Evolutionary conservation across 2,888 invertebrate genomes (phyloP).

Genomic region (Psylliodes chrysocephalus): DNA sequence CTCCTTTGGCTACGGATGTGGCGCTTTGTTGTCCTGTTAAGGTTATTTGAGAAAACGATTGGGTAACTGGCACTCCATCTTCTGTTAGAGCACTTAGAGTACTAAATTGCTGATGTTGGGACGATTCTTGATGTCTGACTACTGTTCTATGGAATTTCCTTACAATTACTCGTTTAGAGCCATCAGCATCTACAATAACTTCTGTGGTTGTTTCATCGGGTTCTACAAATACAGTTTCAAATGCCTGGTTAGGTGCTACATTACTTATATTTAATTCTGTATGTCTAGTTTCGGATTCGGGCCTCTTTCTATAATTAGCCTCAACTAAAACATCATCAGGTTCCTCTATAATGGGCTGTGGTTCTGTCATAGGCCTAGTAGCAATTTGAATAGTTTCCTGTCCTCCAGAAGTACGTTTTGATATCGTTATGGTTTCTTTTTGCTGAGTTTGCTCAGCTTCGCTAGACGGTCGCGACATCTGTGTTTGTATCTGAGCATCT

Average conservation of each 20-base stretch:
- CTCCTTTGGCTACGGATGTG: conserved; percentile 68
- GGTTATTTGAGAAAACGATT: conserved; percentile 67
- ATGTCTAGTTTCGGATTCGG: conserved; percentile 66
- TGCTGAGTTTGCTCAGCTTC: conserved; percentile 60
- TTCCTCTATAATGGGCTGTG: conserved; percentile 66
- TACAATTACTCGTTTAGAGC: conserved; percentile 82
- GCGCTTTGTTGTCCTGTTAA: conserved; percentile 74
- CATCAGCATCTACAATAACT: conserved; percentile 83
- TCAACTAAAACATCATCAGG: conserved; percentile 75
- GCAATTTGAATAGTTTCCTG: conserved; percentile 79
- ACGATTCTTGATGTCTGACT: conserved; percentile 73
- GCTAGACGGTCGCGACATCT: conserved; percentile 52
- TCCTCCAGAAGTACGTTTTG: conserved; percentile 70
- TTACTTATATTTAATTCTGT: conserved; percentile 79
- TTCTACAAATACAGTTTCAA: conserved; percentile 83
- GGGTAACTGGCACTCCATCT: conserved; percentile 70
- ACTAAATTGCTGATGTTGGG: conserved; percentile 73
- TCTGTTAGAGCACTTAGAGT: conserved; percentile 68
- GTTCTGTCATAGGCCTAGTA: conserved; percentile 69
- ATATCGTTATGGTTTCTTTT: conserved; percentile 75
- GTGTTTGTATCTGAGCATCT: conserved; percentile 71
- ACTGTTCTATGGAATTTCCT: conserved; percentile 77
- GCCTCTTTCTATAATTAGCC: conserved; percentile 74
- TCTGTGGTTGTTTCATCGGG: conserved; percentile 86
- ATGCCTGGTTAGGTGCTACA: conserved; percentile 75